Conservation (phyloP, 2,113 vertebrate species). For the Lepus europaeus region DNA sequence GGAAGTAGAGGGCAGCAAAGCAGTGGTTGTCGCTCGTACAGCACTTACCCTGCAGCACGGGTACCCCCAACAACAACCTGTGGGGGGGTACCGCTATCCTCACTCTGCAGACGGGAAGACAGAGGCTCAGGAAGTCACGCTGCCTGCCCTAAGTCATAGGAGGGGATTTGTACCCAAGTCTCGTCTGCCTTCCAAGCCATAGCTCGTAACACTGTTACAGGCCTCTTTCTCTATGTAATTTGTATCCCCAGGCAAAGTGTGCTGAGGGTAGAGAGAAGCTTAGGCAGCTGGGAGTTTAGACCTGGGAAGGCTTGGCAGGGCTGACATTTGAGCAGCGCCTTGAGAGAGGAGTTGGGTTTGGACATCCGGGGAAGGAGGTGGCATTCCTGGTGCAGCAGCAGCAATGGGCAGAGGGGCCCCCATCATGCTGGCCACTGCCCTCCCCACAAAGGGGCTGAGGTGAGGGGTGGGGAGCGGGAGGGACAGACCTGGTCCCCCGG, state of each 20-base stretch:
- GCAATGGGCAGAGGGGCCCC: background rate
- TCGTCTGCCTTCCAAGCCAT: background rate
- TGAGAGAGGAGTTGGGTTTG: background rate
- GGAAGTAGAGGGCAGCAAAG: background rate
- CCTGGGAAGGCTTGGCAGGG: conserved; percentile 21
- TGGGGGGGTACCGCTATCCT: background rate
- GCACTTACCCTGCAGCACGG: background rate
- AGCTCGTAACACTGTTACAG: background rate
- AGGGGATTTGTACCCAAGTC: background rate
- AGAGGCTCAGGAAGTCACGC: background rate
- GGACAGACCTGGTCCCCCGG: background rate
- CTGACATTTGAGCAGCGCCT: background rate
- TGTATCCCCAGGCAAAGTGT: background rate
- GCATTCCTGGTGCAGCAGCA: background rate
- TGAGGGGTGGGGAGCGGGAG: too few relatives aligned
- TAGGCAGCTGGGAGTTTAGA: background rate
- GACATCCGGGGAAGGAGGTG: background rate
- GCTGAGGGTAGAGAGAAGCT: background rate
- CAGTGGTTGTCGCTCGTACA: background rate
- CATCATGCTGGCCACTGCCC: background rate
- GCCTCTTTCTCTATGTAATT: background rate
- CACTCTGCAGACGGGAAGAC: background rate
- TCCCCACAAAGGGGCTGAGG: background rate
- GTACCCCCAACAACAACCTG: background rate
- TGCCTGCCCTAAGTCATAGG: background rate